These are phyloP conservation scores for Notamacropus eugenii DNA, from an alignment of 2,797 vertebrate genomes.

Conservation along the genomic window DNA sequence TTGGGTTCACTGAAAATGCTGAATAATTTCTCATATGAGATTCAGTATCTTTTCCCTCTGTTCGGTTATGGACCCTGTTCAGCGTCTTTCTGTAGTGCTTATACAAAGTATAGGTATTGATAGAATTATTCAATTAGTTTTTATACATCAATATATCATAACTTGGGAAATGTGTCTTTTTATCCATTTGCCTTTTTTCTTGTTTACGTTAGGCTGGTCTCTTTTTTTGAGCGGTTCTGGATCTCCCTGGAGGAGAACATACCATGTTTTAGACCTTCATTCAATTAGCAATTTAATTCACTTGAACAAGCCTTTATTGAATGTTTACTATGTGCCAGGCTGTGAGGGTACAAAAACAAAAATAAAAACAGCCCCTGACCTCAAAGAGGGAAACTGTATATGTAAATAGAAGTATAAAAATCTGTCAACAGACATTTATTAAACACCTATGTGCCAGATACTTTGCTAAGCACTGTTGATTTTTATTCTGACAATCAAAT, in stretches of 20 bases:
- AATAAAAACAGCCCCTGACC: neutral
- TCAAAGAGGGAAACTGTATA: neutral
- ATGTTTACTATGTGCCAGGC: neutral
- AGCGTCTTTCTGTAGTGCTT: neutral
- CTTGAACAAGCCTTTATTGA: neutral
- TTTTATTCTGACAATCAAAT: neutral
- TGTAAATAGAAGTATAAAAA: neutral
- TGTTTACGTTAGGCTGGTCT: neutral
- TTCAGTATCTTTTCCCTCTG: neutral
- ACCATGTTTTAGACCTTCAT: neutral
- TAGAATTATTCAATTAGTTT: neutral
- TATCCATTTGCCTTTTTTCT: neutral
- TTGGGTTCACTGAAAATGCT: neutral
- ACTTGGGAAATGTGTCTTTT: neutral
- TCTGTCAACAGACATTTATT: neutral
- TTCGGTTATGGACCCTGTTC: neutral
- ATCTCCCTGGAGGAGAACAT: neutral
- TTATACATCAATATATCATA: neutral
- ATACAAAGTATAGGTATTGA: neutral
- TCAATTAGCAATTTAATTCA: neutral
- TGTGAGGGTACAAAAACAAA: neutral
- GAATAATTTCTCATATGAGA: neutral
- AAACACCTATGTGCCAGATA: neutral
- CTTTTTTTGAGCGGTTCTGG: neutral
- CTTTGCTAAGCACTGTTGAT: neutral